Conservation (phyloP, 2,113 vertebrate species). For the Pseudopipra pipra region DNA sequence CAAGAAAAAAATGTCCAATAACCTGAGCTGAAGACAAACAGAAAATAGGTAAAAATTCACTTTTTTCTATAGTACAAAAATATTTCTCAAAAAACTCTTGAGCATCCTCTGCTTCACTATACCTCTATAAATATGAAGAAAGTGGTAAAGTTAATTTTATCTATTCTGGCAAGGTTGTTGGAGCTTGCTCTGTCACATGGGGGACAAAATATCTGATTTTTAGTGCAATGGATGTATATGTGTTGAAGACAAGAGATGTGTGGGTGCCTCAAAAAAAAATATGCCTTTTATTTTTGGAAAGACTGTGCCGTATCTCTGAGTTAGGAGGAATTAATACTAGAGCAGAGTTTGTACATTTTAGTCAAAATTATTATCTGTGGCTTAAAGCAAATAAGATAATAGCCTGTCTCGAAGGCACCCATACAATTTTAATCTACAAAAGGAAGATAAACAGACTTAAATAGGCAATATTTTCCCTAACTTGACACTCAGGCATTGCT, state of each 20-base stretch:
- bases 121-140: neutral
- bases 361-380: neutral
- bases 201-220: neutral
- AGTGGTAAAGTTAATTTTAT: neutral
- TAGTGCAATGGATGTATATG: neutral
- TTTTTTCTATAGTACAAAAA: neutral
- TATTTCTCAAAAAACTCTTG: neutral
- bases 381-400: slow-evolving; percentile 5
- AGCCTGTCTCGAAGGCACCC: neutral
- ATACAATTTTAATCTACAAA: neutral
- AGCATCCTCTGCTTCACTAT: neutral
- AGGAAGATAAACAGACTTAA: slow-evolving; percentile 6
- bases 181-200: neutral
- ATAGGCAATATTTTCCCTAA: neutral
- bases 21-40: neutral
- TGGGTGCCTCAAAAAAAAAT: neutral
- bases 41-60: rapidly evolving
- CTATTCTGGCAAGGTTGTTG: neutral
- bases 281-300: neutral
- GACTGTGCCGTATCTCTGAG: neutral
- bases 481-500: neutral
- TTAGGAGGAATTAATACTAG: neutral
- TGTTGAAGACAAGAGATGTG: neutral
- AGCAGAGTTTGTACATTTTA: neutral
- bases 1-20: neutral